Evolutionary conservation across 2,888 invertebrate species (phyloP).

Genomic region (Lysandra coridon): DNA sequence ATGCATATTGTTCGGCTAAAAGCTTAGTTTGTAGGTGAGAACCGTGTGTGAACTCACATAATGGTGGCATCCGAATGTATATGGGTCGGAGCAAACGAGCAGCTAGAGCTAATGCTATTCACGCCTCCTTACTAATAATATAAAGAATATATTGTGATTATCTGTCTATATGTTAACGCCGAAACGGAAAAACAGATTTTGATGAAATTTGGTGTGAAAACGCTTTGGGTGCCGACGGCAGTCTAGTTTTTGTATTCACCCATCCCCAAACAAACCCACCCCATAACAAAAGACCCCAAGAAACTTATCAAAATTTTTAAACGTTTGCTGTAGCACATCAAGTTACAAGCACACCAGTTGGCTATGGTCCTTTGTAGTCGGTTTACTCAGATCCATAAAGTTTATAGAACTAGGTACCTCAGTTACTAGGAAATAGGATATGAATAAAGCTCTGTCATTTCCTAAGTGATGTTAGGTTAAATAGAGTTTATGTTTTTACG

Average conservation of each 20-base stretch:
- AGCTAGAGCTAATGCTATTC: neutral
- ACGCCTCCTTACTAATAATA: no score
- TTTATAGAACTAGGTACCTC: neutral
- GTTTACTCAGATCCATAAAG: neutral
- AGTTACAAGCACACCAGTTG: no score
- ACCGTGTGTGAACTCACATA: constrained; percentile 21
- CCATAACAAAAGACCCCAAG: no score
- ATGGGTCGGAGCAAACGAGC: neutral
- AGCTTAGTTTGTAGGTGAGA: constrained; percentile 23
- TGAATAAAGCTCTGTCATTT: constrained; percentile 6
- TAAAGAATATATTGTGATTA: no score
- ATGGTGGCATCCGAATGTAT: constrained; percentile 8
- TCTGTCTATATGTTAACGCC: no score
- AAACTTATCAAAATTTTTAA: no score
- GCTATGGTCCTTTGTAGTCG: neutral
- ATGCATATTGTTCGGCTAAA: constrained; percentile 26
- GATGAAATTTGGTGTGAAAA: no score
- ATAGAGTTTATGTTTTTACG: neutral
- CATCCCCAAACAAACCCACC: no score
- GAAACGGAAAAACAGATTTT: no score
- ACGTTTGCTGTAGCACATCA: no score
- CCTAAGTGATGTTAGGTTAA: neutral
- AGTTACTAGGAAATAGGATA: neutral
- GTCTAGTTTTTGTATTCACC: no score
- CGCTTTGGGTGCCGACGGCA: no score